Evolutionary conservation across 2,888 invertebrate genomes (phyloP).

Genomic region (Pyrocoelia pectoralis): DNA sequence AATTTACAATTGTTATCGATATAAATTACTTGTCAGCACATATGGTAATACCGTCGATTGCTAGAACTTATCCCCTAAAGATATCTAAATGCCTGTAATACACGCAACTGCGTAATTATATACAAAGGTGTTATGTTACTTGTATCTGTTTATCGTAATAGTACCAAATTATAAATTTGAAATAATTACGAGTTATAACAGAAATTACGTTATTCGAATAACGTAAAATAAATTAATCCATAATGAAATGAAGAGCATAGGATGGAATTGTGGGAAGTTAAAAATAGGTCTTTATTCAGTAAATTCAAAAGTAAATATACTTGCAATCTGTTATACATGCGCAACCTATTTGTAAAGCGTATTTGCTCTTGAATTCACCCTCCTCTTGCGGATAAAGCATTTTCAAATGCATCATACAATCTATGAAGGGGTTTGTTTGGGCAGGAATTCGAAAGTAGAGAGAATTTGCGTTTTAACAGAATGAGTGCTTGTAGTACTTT

Average conservation of each 20-base stretch:
- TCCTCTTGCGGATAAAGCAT: slow-evolving; percentile 13
- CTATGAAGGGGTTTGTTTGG: slow-evolving; percentile 19
- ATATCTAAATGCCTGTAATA: slow-evolving; percentile 34
- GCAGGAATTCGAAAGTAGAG: slow-evolving; percentile 18
- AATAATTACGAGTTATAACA: background rate
- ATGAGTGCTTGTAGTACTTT: slow-evolving; percentile 12
- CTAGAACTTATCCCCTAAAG: slow-evolving; percentile 12
- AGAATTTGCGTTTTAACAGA: slow-evolving; percentile 9
- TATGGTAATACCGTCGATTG: slow-evolving; percentile 19
- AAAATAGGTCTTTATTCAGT: slow-evolving; percentile 17
- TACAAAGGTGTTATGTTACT: slow-evolving; percentile 29
- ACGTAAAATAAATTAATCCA: background rate
- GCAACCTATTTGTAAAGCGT: slow-evolving; percentile 30
- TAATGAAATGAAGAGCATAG: background rate
- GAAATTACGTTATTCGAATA: background rate
- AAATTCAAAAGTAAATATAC: slow-evolving; percentile 23
- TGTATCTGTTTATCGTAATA: no score
- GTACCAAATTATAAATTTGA: background rate
- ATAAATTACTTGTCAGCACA: slow-evolving; percentile 23
- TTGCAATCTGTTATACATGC: slow-evolving; percentile 25
- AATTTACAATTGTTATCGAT: background rate
- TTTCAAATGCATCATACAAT: slow-evolving; percentile 11
- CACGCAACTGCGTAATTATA: slow-evolving; percentile 33
- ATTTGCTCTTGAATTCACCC: slow-evolving; percentile 31
- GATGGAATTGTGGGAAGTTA: background rate